Evolutionary conservation across 2,113 vertebrate genomes (phyloP).

Genomic region (Nycticebus coucang): DNA sequence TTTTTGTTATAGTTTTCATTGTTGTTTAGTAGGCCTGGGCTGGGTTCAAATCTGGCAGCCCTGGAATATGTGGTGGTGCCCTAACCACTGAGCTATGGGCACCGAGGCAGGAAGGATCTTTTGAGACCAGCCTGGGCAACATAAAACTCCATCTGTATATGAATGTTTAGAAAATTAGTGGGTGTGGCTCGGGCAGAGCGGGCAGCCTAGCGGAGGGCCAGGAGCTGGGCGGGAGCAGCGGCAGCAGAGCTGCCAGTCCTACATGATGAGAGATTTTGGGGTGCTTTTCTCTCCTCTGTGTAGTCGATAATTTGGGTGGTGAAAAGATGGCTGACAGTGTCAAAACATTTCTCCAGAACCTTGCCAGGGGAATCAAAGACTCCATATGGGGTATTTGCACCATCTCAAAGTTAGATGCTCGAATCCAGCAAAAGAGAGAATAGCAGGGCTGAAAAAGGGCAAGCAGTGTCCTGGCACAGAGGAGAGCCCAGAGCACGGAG

Average conservation of each 20-base stretch:
- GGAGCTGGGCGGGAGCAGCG: too few species aligned
- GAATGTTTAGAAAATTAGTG: background rate
- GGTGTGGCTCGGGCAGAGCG: too few species aligned
- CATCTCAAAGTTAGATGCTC: constrained; percentile 96
- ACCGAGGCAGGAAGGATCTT: too few species aligned
- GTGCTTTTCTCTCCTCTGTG: constrained; percentile 84
- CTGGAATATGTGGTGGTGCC: too few species aligned
- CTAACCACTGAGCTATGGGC: too few species aligned
- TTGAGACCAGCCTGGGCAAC: too few species aligned
- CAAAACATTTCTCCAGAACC: constrained; percentile 96
- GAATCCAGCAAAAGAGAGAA: constrained; percentile 98
- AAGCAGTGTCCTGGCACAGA: constrained; percentile 91
- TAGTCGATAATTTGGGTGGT: constrained; percentile 92
- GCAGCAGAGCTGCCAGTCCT: too few species aligned
- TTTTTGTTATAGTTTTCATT: too few species aligned
- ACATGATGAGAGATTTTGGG: constrained; percentile 91
- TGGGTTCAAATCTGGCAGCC: too few species aligned
- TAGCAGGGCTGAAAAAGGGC: constrained; percentile 93
- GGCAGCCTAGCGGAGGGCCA: too few species aligned
- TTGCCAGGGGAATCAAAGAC: constrained; percentile 97
- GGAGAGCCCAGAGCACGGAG: constrained; percentile 94
- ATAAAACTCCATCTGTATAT: too few species aligned
- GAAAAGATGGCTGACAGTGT: constrained; percentile 97
- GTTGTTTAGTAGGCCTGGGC: too few species aligned
- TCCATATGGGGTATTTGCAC: constrained; percentile 98